Evolutionary conservation across 2,113 vertebrate genomes (phyloP), one percentile per base, ranked within the genome.

Genomic region (Martes martes): DNA sequence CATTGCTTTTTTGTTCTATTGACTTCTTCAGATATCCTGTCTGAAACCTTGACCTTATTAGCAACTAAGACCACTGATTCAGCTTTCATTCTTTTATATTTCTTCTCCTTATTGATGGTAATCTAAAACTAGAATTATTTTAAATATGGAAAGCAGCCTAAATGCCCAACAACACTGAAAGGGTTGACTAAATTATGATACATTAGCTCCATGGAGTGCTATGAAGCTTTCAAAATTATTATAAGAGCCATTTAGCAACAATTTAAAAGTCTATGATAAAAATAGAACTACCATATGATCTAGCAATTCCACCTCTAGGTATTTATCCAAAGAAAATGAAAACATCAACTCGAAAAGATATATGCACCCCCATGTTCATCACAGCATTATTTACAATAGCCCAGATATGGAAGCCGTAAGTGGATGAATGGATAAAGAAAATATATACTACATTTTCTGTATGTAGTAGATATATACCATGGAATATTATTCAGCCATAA

Each of bases 71-170:
- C 47, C 39, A 89, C n/a, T 28, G 73, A 86, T 11, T 81, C 47
- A 86, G 50, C 50, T 94, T 84, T 92, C 31, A n/a, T 89, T 89
- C 71, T 73, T 89, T 79, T 21, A 21, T 47, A 73, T 83, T 92
- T 59, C 23, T 92, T 80, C 21, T 89, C 80, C 42, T 71, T 59
- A 73, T 24, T 52, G 31, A 39, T 57, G 24, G 65, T 65, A 85
- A 69, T 89, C 84, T 92, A 69, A 92, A 83, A 52, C 69, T 74
- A 84, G 55, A 78, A 89, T 94, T 67, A 85, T 89, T 89, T 92
- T 67, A 94, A 61, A 85, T 85, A 59, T 31, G 28, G 7, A 89
- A 69, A 89, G 36, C n/a, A 92, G 39, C 59, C 55, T 69, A 89
- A 92, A 84, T 73, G 84, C 18, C 55, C 52, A 89, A 86, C 10